Evolutionary conservation across 2,797 vertebrate genomes (phyloP), one percentile per base, ranked within the genome.

Genomic region (Rachycentron canadum): DNA sequence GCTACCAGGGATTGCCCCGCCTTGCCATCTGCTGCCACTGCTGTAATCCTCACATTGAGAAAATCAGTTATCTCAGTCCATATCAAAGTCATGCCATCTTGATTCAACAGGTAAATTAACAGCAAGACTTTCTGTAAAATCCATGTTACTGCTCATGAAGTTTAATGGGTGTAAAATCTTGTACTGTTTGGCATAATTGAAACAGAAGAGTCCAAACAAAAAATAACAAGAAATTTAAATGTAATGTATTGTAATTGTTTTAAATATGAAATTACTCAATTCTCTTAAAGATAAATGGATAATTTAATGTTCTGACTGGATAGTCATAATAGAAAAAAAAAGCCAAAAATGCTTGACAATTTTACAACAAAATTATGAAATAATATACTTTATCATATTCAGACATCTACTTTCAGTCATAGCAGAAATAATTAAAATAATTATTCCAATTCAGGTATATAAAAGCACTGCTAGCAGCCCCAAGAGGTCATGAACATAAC

Each of bases 21-120:
- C 91, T 93, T 83, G 83, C 96, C 96, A 97, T 96, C 96, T 97
- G 96, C 93, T 93, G 83, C 90, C 66, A 88, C 78, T 86, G 86
- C 86, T 91, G 89, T 95, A 94, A 95, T 90, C 94, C 91, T 85
- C 82, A 80, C 36, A 74, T 85, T 77, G 89, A 90, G 90, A 93
- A 94, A 95, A 96, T 95, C 91, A 93, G 91, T 93, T 91, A 90
- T 94, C 93, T 90, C 91, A 87, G 84, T 92, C 93, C 91, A 90
- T 92, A 94, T 88, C 85, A 89, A 83, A 91, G 70, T 83, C 85
- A 88, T 72, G 74, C 89, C 86, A 81, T 34, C 85, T 88, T 85
- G 88, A 85, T 90, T 87, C 73, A 83, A 73, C 85, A 90, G 87
- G 84, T 88, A 84, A 82, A 81, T 84, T 78, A 88, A 91, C 73